Base-by-base conservation (phyloP, 92 coral and sea anemone genomes). In the Siderastrea radians region DNA sequence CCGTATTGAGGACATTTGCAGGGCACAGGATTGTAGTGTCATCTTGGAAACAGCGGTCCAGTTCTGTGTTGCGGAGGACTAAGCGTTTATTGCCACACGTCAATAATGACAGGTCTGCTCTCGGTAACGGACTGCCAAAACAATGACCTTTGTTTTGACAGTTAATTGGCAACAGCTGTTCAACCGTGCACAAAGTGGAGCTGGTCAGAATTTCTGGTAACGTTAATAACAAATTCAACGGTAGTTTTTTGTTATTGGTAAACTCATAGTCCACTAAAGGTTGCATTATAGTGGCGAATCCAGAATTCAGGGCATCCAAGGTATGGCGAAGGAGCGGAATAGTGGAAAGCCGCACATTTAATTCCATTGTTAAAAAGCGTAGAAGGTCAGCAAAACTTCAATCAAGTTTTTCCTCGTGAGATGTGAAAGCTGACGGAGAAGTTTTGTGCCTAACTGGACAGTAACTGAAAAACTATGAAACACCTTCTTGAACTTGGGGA, bases 221-320 rank as follows among this genome's bases (percentile, higher is more conserved):
- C 3, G 90, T 86, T 2, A 77, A 77, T 14, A 86, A 38, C 9
- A 86, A 49, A 67, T 57, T 86, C 1, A 71, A 14, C 3, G 50
- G 68, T 14, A 86, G 76, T 48, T 86, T 69, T 58, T 63, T 64
- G 26, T 58, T 54, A 15, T 65, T 8, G 17, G 26, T 7, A 16
- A 49, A 86, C n/a, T 77, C 84, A 46, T 86, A 78, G 58, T 86
- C 90, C 1, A 68, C 78, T 84, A 78, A 16, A 0, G 84, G 90
- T 59, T 78, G 55, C 11, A 77, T 55, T 16, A 68, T 15, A 5
- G 68, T 6, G 4, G 90, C 61, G 51, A 78, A 78, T 12, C 79
- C 84, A 12, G 55, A 68, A 5, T 65, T 60, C 8, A 67, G 68
- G 6, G 90, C 78, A 3, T 65, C 72, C 2, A 43, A 7, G 1